Evolutionary conservation across 2,888 invertebrate genomes (phyloP).

Genomic region (Piscicola geometra): DNA sequence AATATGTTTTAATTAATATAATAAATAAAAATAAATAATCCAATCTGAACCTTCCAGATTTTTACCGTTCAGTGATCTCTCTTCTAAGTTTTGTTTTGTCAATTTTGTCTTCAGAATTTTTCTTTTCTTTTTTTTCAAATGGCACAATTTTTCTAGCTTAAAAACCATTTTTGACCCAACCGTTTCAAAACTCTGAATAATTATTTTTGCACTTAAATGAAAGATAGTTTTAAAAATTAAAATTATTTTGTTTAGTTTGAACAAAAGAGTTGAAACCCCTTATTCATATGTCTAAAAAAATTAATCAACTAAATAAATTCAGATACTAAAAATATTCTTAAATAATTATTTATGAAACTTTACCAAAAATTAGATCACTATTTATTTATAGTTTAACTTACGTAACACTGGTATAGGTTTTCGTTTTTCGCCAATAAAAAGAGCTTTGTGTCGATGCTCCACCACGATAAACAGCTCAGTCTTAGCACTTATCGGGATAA

Average conservation of each 20-base stretch:
- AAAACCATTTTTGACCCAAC: neutral
- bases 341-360: too few species aligned
- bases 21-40: too few species aligned
- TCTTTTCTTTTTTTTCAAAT: neutral
- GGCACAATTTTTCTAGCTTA: neutral
- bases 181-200: conserved; percentile 6
- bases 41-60: too few species aligned
- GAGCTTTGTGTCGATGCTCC: conserved; percentile 7
- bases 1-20: too few species aligned
- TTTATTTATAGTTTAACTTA: too few species aligned
- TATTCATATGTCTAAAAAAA: neutral
- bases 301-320: neutral
- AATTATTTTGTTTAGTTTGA: neutral
- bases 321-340: neutral
- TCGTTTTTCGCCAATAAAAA: neutral
- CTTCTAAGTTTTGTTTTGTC: too few species aligned
- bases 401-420: neutral
- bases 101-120: neutral
- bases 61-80: too few species aligned
- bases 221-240: neutral
- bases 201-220: neutral
- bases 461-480: neutral
- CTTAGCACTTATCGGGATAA: neutral
- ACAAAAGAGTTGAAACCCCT: too few species aligned
- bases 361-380: too few species aligned